Evolutionary conservation across 2,113 vertebrate genomes (phyloP).

Genomic region (Anoura caudifer): DNA sequence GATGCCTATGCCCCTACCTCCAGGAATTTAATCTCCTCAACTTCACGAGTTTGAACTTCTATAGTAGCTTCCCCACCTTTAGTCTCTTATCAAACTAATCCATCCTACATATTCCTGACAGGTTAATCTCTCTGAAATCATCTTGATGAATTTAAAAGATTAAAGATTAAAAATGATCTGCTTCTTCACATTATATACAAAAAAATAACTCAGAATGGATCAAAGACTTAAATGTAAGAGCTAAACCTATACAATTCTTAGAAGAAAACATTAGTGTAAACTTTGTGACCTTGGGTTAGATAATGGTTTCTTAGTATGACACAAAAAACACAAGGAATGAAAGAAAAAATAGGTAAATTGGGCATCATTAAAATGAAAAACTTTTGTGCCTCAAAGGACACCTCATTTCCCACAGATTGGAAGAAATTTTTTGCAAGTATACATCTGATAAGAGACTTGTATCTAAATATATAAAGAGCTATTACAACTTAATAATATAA

Average conservation of each 20-base stretch:
- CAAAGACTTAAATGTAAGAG: not conserved
- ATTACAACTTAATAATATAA: not conserved
- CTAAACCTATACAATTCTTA: not conserved
- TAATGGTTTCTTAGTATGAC: not conserved
- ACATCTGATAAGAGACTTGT: not conserved
- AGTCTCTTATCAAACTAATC: not conserved
- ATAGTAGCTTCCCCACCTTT: not conserved
- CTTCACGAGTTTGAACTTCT: not conserved
- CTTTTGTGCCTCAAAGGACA: not conserved
- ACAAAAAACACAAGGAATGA: not conserved
- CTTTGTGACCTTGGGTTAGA: not conserved
- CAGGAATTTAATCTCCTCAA: not conserved
- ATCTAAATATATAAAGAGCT: not conserved
- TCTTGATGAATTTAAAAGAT: not conserved
- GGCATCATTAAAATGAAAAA: not conserved
- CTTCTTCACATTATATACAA: not conserved
- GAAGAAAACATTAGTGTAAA: not conserved
- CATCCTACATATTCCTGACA: not conserved
- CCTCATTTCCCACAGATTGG: not conserved
- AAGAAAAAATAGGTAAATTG: not conserved
- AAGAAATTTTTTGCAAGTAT: not conserved
- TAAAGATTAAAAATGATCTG: not conserved
- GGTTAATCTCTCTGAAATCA: not conserved
- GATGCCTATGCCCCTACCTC: not conserved
- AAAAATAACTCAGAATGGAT: constrained; percentile 16